These are phyloP conservation scores for Eulemur rubriventer DNA, from an alignment of 2,797 vertebrate species.

Conservation along the genomic window DNA sequence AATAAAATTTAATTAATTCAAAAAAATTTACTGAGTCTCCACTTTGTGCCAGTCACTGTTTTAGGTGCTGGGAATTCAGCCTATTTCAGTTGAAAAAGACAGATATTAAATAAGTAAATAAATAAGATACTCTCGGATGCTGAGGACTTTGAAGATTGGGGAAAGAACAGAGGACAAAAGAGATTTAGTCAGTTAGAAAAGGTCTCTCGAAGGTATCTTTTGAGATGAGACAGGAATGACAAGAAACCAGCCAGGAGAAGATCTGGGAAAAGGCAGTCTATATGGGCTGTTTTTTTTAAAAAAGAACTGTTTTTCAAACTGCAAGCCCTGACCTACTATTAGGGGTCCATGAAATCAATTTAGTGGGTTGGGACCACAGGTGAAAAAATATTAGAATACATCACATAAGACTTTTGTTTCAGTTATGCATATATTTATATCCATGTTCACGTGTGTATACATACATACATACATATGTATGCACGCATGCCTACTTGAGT, in stretches of 20 bases:
- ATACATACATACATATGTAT: not conserved
- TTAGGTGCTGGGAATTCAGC: not conserved
- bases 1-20: constrained; percentile 9
- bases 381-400: not conserved
- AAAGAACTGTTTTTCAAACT: constrained; percentile 6
- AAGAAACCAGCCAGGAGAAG: constrained; percentile 25
- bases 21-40: not conserved
- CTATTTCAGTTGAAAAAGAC: not conserved
- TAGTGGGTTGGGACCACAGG: not conserved
- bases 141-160: not conserved
- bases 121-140: constrained; percentile 8
- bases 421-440: not conserved
- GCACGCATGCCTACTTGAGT: not conserved
- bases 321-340: not conserved
- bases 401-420: not conserved
- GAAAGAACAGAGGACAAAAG: not conserved
- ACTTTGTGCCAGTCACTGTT: not conserved
- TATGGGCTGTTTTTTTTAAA: too few species aligned
- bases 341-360: not conserved
- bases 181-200: not conserved
- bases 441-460: not conserved
- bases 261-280: not conserved
- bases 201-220: not conserved
- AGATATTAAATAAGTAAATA: constrained; percentile 21
- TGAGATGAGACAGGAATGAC: not conserved